Base-by-base conservation (phyloP, 2,797 vertebrate species). In the Pseudochaenichthys georgianus region DNA sequence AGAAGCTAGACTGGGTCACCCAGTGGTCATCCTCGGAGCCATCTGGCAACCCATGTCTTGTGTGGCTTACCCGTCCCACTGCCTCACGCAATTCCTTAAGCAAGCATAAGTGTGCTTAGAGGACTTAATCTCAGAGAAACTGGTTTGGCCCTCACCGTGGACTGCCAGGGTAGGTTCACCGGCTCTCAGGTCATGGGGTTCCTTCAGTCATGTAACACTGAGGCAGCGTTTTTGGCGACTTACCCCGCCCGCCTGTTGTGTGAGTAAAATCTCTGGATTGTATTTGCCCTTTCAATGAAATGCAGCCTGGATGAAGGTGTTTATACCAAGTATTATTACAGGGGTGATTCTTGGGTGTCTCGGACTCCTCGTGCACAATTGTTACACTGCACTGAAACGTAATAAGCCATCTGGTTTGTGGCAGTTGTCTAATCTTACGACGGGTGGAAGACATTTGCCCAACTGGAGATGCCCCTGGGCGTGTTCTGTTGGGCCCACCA, bases 11-110 rank as follows among this genome's bases (percentile, higher is more conserved):
- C 90, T 90, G 84, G 81, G 63, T 95, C 90, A 95, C 92, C 92
- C 87, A 92, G 76, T 90, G 93, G 91, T 93, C 92, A 91, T 93
- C 89, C 87, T 74, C 78, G 81, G 68, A 93, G 94, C 93, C 93
- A 94, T 95, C 93, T 95, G 93, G 91, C 92, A 86, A 90, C 83
- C 71, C 59, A 51, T 12, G 77, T 90, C 91, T 87, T 84, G 89
- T 83, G 69, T 91, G 90, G 92, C 92, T 95, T 94, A 92, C 90
- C 80, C 88, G 82, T 89, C 87, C 87, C 80, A 82, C 72, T 80
- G 83, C 89, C 92, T 89, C 92, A 93, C 82, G 78, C 89, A 88
- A 91, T 88, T 91, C 86, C 90, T 94, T 94, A 93, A 93, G 91
- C 88, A 85, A 93, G 88, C 86, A 90, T 91, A 90, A 91, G 88